These are phyloP conservation scores for Microtus agrestis DNA, from an alignment of 2,797 vertebrate genomes.

Conservation along the genomic window DNA sequence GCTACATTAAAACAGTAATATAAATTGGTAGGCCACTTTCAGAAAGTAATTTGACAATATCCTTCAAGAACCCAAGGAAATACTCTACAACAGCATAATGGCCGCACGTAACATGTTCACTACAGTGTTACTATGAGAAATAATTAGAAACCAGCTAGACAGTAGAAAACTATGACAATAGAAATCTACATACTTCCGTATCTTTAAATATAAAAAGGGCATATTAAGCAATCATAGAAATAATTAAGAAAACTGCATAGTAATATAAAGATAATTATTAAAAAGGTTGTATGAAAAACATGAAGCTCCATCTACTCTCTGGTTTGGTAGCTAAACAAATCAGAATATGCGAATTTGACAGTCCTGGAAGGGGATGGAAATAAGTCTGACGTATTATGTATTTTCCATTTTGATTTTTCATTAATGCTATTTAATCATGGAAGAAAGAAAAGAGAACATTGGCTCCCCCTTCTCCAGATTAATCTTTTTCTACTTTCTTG, in stretches of 20 bases:
- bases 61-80: slow-evolving; percentile 54
- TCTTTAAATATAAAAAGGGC: slow-evolving; percentile 34
- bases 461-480: slow-evolving; percentile 21
- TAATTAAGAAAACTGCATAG: slow-evolving; percentile 43
- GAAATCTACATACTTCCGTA: too few species aligned
- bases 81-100: slow-evolving; percentile 36
- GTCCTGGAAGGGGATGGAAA: background rate
- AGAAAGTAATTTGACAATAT: slow-evolving; percentile 48
- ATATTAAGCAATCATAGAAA: slow-evolving; percentile 56
- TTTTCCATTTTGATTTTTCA: slow-evolving; percentile 27
- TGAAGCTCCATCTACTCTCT: background rate
- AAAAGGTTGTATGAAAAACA: slow-evolving; percentile 47
- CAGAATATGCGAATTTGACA: background rate
- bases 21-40: slow-evolving; percentile 8
- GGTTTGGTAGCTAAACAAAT: background rate
- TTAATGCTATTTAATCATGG: slow-evolving; percentile 50
- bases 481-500: slow-evolving; percentile 52
- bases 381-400: slow-evolving; percentile 45
- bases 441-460: slow-evolving; percentile 1
- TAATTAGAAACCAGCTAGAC: slow-evolving; percentile 63
- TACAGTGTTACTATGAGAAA: slow-evolving; percentile 2
- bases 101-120: background rate
- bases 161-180: background rate
- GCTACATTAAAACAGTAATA: background rate
- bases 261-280: slow-evolving; percentile 55